Evolutionary conservation across 1,140 invertebrate genomes (phyloP).

Genomic region (Zaprionus camerounensis): DNA sequence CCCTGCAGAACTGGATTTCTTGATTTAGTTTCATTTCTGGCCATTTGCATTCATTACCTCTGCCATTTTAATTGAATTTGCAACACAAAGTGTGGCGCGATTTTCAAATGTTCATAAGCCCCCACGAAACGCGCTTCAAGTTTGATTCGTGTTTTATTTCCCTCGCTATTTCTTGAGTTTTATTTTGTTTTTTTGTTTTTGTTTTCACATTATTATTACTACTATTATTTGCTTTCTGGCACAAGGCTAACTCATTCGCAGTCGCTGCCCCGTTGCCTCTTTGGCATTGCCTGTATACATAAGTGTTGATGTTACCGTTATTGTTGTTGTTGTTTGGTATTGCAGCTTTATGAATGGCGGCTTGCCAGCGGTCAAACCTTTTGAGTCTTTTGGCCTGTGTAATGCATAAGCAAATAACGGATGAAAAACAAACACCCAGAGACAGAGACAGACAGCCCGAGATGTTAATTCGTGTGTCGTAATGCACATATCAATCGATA

Average conservation of each 20-base stretch:
- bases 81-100: conserved; percentile 58
- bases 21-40: conserved; percentile 64
- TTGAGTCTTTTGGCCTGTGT: conserved; percentile 54
- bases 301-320: conserved; percentile 23
- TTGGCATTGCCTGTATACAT: neutral
- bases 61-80: conserved; percentile 75
- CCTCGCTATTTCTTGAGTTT: conserved; percentile 20
- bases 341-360: conserved; percentile 66
- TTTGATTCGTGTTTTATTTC: conserved; percentile 56
- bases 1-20: conserved; percentile 10
- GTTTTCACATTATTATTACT: conserved; percentile 67
- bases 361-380: conserved; percentile 44
- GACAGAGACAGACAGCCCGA: conserved; percentile 29
- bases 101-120: conserved; percentile 66
- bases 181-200: conserved; percentile 42
- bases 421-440: conserved; percentile 31
- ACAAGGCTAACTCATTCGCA: conserved; percentile 69
- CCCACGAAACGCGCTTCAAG: conserved; percentile 49
- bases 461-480: conserved; percentile 45
- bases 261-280: conserved; percentile 5
- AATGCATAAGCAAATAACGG: conserved; percentile 68
- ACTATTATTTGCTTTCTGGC: conserved; percentile 67
- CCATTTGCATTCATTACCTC: conserved; percentile 72
- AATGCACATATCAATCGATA: conserved; percentile 45
- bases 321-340: conserved; percentile 25